Evolutionary conservation across 2,888 invertebrate genomes (phyloP).

Genomic region (Liposcelis brunnea): DNA sequence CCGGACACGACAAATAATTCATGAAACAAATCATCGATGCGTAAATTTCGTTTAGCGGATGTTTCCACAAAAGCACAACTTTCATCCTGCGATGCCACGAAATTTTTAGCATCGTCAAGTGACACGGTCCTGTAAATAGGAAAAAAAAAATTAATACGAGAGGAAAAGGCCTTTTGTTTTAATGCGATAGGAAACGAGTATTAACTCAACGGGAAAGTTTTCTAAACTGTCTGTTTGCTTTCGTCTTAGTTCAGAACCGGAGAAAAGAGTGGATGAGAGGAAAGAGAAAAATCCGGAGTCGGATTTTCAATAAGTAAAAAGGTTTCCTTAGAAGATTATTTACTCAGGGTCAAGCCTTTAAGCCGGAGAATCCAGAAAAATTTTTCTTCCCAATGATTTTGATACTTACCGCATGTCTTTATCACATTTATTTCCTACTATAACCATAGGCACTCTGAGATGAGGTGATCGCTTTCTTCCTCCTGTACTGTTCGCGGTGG

Average conservation of each 20-base stretch:
- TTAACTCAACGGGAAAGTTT: too few species aligned
- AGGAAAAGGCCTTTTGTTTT: too few species aligned
- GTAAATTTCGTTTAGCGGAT: conserved; percentile 64
- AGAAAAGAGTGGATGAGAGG: conserved; percentile 6
- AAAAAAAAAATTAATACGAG: neutral
- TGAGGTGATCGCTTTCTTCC: conserved; percentile 41
- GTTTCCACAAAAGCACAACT: conserved; percentile 65
- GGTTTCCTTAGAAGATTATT: too few species aligned
- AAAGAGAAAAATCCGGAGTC: conserved; percentile 6
- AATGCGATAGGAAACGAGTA: too few species aligned
- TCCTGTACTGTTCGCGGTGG: conserved; percentile 32
- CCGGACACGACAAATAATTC: conserved; percentile 68
- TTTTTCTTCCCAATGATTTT: too few species aligned
- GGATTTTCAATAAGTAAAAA: too few species aligned
- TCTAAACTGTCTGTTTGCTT: neutral
- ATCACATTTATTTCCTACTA: conserved; percentile 79
- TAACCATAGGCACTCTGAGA: conserved; percentile 59
- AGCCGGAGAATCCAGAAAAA: too few species aligned
- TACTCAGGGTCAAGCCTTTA: too few species aligned
- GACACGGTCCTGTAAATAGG: conserved; percentile 45
- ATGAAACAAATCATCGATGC: conserved; percentile 70
- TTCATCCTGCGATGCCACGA: conserved; percentile 57
- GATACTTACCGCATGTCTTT: conserved; percentile 50
- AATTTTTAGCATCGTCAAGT: conserved; percentile 57
- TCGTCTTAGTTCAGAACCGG: neutral